A percentile compares a stretch with the other conserved stretches of the same genome.
Evolutionary conservation across 2,888 invertebrate genomes (phyloP).

Genomic region (Lottia scabra): DNA sequence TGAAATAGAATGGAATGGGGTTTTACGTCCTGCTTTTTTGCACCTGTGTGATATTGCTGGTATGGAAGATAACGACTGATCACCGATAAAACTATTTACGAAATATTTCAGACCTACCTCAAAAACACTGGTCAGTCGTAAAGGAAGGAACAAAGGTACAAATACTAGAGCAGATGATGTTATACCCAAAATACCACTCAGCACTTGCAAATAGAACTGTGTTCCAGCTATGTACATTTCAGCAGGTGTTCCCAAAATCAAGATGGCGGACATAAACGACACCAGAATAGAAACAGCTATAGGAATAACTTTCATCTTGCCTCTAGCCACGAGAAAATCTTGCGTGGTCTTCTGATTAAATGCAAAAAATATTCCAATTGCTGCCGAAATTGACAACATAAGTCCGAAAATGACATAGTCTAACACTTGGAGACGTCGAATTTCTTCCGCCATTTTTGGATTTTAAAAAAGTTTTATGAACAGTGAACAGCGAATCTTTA

Average conservation of each 20-base stretch:
- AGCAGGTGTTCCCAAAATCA: slow-evolving; percentile 60
- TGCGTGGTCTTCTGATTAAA: slow-evolving; percentile 43
- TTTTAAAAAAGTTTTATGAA: too few relatives aligned
- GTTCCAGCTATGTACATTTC: slow-evolving; percentile 62
- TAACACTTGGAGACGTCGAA: slow-evolving; percentile 38
- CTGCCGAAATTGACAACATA: slow-evolving; percentile 49
- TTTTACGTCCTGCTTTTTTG: too few relatives aligned
- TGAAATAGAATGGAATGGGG: too few relatives aligned
- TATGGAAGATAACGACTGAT: too few relatives aligned
- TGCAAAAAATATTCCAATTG: slow-evolving; percentile 55
- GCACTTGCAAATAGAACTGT: slow-evolving; percentile 35
- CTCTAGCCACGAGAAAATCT: slow-evolving; percentile 59
- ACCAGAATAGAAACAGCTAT: slow-evolving; percentile 62
- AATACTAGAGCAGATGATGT: slow-evolving; percentile 42
- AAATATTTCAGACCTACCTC: slow-evolving; percentile 36
- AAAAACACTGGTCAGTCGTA: slow-evolving; percentile 50
- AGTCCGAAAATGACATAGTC: slow-evolving; percentile 56
- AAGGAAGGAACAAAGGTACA: slow-evolving; percentile 51
- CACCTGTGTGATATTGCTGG: too few relatives aligned
- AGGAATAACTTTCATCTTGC: slow-evolving; percentile 55
- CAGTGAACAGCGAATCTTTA: too few relatives aligned
- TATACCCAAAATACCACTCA: slow-evolving; percentile 42
- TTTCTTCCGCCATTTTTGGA: slow-evolving; percentile 17
- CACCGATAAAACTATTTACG: too few relatives aligned
- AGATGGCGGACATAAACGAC: slow-evolving; percentile 64